A percentile compares a stretch with the other conserved stretches of the same genome.
Conservation (phyloP, 2,888 invertebrate genomes). For the Tillus elongatus region DNA sequence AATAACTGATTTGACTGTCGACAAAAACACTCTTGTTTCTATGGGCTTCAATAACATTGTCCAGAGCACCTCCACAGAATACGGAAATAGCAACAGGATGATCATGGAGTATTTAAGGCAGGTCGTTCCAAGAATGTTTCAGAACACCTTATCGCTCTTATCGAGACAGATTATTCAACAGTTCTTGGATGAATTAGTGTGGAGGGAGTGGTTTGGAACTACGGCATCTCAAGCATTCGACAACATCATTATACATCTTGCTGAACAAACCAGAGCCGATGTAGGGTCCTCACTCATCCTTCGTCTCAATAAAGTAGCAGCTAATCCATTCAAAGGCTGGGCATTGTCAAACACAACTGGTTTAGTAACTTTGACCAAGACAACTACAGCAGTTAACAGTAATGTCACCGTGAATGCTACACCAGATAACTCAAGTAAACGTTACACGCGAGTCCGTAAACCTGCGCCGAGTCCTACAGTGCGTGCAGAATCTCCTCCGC, state of each 20-base stretch:
- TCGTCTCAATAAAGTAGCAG: conserved; percentile 56
- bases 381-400: neutral
- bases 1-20: conserved; percentile 75
- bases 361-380: neutral
- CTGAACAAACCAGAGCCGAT: conserved; percentile 67
- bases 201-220: conserved; percentile 78
- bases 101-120: conserved; percentile 82
- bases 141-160: conserved; percentile 73
- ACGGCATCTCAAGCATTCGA: conserved; percentile 69
- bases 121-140: conserved; percentile 81
- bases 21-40: conserved; percentile 63
- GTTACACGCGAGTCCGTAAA: neutral
- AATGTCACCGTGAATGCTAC: conserved; percentile 4
- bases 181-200: conserved; percentile 78
- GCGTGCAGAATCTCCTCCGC: too few species aligned
- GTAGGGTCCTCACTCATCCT: conserved; percentile 53
- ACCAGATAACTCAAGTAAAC: too few species aligned
- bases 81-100: conserved; percentile 37
- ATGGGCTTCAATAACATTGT: conserved; percentile 73
- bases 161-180: conserved; percentile 83
- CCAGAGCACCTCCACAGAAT: conserved; percentile 48
- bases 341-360: conserved; percentile 22
- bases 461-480: conserved; percentile 1
- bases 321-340: conserved; percentile 63
- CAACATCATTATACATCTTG: conserved; percentile 67